Evolutionary conservation across 2,888 invertebrate species (phyloP).

Genomic region (Lasioglossum pauxillum): DNA sequence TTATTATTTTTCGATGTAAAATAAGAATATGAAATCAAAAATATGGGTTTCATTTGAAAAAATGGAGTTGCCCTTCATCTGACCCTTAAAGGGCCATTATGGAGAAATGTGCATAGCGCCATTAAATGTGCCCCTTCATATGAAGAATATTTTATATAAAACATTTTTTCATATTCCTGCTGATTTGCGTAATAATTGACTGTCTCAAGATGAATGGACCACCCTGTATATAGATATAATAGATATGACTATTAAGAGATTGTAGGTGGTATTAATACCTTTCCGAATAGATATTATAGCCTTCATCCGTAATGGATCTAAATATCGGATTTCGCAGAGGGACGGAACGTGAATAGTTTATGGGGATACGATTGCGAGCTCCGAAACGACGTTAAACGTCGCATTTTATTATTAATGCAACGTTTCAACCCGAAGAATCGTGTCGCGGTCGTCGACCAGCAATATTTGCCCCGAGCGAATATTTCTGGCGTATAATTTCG

Average conservation of each 20-base stretch:
- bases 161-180: no score
- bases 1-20: no score
- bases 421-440: conserved; percentile 29
- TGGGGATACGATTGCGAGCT: background rate
- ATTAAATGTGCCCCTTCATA: no score
- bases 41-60: no score
- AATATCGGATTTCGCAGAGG: background rate
- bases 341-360: background rate
- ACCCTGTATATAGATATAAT: no score
- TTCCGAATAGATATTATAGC: background rate
- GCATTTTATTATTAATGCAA: conserved; percentile 27
- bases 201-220: no score
- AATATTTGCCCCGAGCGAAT: conserved; percentile 15
- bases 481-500: conserved; percentile 36
- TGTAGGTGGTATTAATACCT: background rate
- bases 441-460: conserved; percentile 5
- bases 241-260: background rate
- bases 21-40: no score
- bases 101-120: no score
- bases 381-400: background rate
- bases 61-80: no score
- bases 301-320: background rate
- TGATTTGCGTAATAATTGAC: no score
- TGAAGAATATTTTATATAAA: no score
- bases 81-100: no score